Percentiles rank a stretch among this genome's conserved stretches.
These are phyloP conservation scores for Chrysopilus asiliformis DNA, from an alignment of 2,888 invertebrate genomes.

Conservation along the genomic window DNA sequence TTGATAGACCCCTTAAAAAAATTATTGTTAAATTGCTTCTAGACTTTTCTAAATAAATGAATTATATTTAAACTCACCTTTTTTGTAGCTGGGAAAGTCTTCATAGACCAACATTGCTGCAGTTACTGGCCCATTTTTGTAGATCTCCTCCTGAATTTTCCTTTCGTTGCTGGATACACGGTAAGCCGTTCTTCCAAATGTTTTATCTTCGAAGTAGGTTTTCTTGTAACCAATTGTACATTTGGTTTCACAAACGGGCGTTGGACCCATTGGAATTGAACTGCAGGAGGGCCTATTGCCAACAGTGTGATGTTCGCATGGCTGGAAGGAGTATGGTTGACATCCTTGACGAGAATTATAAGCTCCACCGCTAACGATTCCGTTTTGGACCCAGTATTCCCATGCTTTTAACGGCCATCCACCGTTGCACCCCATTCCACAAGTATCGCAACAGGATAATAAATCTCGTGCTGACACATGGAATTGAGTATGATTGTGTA, in stretches of 20 bases:
- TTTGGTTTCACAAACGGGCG: too few species aligned
- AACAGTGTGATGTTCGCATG: conserved; percentile 73
- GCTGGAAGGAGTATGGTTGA: conserved; percentile 61
- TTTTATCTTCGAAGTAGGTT: too few species aligned
- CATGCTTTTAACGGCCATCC: conserved; percentile 62
- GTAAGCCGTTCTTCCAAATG: too few species aligned
- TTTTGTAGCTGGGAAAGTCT: conserved; percentile 65
- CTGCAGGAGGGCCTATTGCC: conserved; percentile 54
- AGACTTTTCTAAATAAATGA: background rate
- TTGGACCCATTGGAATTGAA: too few species aligned
- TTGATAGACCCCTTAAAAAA: too few species aligned
- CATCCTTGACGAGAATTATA: conserved; percentile 60
- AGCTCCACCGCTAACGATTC: conserved; percentile 70
- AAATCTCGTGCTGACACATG: conserved; percentile 67
- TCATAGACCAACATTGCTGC: conserved; percentile 66
- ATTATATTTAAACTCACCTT: conserved; percentile 40
- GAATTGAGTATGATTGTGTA: conserved; percentile 41
- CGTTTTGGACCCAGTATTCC: conserved; percentile 63
- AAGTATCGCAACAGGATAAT: conserved; percentile 56
- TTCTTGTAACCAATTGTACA: too few species aligned
- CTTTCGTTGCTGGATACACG: conserved; percentile 49
- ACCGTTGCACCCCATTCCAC: conserved; percentile 63
- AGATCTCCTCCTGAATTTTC: conserved; percentile 60
- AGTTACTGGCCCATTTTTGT: conserved; percentile 68
- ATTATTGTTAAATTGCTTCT: too few species aligned